Conservation (phyloP, 2,888 invertebrate genomes). For the Belgica antarctica region DNA sequence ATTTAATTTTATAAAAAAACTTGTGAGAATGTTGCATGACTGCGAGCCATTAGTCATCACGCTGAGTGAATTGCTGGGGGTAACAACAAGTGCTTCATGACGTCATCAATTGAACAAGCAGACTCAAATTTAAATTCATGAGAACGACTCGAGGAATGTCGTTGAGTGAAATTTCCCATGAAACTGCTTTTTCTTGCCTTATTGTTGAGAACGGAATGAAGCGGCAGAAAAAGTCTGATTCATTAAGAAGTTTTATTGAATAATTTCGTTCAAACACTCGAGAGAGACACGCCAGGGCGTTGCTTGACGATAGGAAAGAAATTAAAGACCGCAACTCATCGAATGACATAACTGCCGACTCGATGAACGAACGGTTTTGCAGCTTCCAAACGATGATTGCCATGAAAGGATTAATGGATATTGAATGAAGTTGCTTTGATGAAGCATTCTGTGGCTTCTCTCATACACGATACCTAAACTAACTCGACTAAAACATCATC, state of each 20-base stretch:
- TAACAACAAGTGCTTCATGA: slow-evolving; percentile 11
- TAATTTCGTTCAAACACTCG: slow-evolving; percentile 2
- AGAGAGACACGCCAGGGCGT: not conserved
- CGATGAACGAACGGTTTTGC: not conserved
- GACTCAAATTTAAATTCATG: slow-evolving; percentile 16
- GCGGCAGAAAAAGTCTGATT: not conserved
- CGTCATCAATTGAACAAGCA: slow-evolving; percentile 12
- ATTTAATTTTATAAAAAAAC: slow-evolving; percentile 6
- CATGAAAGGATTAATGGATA: slow-evolving; percentile 15
- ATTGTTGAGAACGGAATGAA: not conserved
- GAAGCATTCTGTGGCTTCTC: slow-evolving; percentile 1
- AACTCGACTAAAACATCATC: not conserved
- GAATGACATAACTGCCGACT: not conserved
- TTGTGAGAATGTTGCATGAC: slow-evolving; percentile 12
- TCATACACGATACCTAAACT: too few relatives aligned
- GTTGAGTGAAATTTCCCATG: slow-evolving; percentile 24
- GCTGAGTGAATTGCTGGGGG: not conserved
- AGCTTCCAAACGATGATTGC: not conserved
- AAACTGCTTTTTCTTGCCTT: not conserved
- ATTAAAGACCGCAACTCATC: slow-evolving; percentile 7
- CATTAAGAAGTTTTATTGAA: slow-evolving; percentile 18
- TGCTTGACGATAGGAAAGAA: not conserved
- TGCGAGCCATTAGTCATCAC: not conserved
- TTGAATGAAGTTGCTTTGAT: not conserved
- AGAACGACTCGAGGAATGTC: slow-evolving; percentile 5